Conservation (phyloP, 2,797 vertebrate species). For the Paedocypris micromegethes region DNA sequence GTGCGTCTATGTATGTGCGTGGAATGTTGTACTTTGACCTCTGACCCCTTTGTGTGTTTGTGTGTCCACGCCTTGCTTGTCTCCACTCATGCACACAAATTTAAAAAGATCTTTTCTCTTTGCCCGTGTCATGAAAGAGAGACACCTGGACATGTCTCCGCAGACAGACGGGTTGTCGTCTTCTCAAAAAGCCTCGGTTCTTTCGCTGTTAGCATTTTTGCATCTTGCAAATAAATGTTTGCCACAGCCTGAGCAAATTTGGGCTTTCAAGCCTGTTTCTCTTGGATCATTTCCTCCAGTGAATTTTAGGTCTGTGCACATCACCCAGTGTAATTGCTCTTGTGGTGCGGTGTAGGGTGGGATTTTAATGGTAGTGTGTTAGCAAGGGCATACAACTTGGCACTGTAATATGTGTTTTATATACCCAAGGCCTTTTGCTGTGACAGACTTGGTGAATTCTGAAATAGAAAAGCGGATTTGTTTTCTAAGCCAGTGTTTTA, state of each 20-base stretch:
- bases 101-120: slow-evolving; percentile 14
- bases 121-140: slow-evolving; percentile 2
- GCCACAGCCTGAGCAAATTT: slow-evolving; percentile 18
- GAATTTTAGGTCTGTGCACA: slow-evolving; percentile 38
- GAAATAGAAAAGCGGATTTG: no score
- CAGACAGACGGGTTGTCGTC: slow-evolving; percentile 6
- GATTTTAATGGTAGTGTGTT: slow-evolving; percentile 51
- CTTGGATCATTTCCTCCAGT: slow-evolving; percentile 17
- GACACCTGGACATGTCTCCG: slow-evolving; percentile 9
- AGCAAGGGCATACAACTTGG: slow-evolving; percentile 31
- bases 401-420: slow-evolving; percentile 32
- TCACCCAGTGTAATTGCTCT: slow-evolving; percentile 53
- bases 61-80: slow-evolving; percentile 31
- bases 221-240: slow-evolving; percentile 20
- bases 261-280: slow-evolving; percentile 12
- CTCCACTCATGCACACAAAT: slow-evolving; percentile 17
- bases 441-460: not conserved
- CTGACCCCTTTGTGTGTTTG: slow-evolving; percentile 36
- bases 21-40: slow-evolving; percentile 38
- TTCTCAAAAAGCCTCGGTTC: not conserved
- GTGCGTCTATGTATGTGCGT: slow-evolving; percentile 27
- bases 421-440: slow-evolving; percentile 9
- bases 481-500: no score
- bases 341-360: slow-evolving; percentile 45
- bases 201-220: slow-evolving; percentile 5